Percentiles rank a stretch among this genome's conserved stretches.
Evolutionary conservation across 2,888 invertebrate genomes (phyloP).

Genomic region (Cosmia pyralina): DNA sequence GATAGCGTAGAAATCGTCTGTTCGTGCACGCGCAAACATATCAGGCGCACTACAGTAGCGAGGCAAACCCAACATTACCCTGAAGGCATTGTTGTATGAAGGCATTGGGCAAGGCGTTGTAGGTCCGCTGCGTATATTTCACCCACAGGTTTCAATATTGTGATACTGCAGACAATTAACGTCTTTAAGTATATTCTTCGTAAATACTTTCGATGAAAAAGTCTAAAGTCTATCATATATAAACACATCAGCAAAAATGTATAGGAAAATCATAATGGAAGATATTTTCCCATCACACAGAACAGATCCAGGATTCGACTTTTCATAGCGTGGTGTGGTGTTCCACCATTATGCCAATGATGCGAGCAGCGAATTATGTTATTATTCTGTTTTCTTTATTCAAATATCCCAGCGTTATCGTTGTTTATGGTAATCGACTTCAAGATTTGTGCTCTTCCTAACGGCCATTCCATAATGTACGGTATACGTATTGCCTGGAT

Average conservation of each 20-base stretch:
- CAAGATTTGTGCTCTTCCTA: slow-evolving; percentile 53
- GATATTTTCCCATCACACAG: not conserved
- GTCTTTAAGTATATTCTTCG: not conserved
- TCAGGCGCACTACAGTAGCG: no score
- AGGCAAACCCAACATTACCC: no score
- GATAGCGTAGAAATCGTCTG: no score
- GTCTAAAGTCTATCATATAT: no score
- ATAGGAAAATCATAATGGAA: slow-evolving; percentile 13
- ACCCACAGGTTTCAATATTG: no score
- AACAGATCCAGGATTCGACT: not conserved
- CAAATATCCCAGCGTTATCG: slow-evolving; percentile 55
- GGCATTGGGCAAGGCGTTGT: no score
- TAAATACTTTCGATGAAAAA: not conserved
- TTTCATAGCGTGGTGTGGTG: slow-evolving; percentile 9
- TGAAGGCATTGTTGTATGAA: no score
- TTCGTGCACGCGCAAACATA: no score
- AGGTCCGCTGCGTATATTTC: no score
- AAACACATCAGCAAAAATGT: not conserved
- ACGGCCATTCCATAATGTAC: slow-evolving; percentile 51
- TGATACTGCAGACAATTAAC: not conserved
- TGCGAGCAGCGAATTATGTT: slow-evolving; percentile 51
- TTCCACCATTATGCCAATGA: slow-evolving; percentile 44
- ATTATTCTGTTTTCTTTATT: slow-evolving; percentile 59
- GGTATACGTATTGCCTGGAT: slow-evolving; percentile 47
- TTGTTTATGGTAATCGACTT: slow-evolving; percentile 61